Conservation (phyloP, 1,140 invertebrate species). For the Microplitis demolitor region DNA sequence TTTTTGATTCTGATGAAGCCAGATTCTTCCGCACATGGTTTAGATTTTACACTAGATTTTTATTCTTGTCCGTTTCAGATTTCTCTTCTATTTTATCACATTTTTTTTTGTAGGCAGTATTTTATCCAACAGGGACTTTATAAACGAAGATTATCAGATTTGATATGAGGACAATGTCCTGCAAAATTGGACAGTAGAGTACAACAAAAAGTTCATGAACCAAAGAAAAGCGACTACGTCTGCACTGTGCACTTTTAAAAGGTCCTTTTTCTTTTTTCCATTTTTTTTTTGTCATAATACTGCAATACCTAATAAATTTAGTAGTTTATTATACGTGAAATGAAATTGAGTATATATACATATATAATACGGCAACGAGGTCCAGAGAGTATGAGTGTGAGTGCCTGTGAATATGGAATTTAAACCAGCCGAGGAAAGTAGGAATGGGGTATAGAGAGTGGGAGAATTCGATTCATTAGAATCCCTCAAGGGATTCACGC, state of each 20-base stretch:
- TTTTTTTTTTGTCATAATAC: too few species aligned
- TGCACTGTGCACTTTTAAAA: too few species aligned
- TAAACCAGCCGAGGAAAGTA: background rate
- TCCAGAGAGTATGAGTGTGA: too few species aligned
- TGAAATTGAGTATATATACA: background rate
- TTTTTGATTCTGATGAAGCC: background rate
- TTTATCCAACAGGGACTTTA: background rate
- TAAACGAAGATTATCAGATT: background rate
- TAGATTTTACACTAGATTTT: background rate
- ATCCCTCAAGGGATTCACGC: conserved; percentile 4
- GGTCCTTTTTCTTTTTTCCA: too few species aligned
- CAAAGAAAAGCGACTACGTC: too few species aligned
- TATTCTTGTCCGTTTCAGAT: background rate
- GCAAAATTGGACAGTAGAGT: too few species aligned
- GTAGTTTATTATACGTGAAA: too few species aligned
- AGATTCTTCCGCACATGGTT: too few species aligned
- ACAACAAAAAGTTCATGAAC: too few species aligned
- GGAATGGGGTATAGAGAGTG: background rate
- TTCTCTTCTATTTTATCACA: background rate
- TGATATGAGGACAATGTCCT: background rate
- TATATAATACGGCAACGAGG: too few species aligned
- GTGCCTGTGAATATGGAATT: background rate
- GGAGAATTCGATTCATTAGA: conserved; percentile 39
- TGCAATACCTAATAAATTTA: too few species aligned
- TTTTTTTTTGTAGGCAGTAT: background rate